A percentile compares a stretch with the other conserved stretches of the same genome.
Evolutionary conservation across 2,797 vertebrate species (phyloP).

Genomic region (Molothrus aeneus): DNA sequence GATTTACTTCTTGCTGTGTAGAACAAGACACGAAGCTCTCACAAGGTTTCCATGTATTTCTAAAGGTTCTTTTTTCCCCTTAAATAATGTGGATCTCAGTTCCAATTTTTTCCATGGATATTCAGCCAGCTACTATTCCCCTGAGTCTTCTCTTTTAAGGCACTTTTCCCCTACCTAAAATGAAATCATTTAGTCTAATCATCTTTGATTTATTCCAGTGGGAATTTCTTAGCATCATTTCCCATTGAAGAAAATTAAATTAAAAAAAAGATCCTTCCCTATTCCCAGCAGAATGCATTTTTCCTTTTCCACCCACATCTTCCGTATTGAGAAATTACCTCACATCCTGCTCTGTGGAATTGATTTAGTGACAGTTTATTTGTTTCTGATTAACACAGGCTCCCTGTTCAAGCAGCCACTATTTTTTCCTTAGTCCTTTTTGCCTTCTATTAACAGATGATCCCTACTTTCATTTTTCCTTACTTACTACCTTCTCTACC

Average conservation of each 20-base stretch:
- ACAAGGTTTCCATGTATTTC: background rate
- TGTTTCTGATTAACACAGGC: slow-evolving; percentile 6
- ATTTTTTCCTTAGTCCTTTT: background rate
- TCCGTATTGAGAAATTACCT: slow-evolving; percentile 31
- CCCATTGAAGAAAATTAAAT: slow-evolving; percentile 9
- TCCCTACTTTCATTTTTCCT: background rate
- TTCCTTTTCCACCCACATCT: slow-evolving; percentile 21
- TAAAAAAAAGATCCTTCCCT: background rate
- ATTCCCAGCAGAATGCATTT: background rate
- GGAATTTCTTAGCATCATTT: background rate
- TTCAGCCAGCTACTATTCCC: background rate
- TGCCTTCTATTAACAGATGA: background rate
- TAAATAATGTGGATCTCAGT: background rate
- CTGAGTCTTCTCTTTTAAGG: background rate
- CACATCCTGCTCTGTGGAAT: slow-evolving; percentile 10
- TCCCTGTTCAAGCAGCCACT: background rate
- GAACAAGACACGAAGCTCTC: background rate
- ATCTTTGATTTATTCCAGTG: slow-evolving; percentile 20
- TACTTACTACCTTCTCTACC: background rate
- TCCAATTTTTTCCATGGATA: background rate
- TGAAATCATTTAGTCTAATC: slow-evolving; percentile 3
- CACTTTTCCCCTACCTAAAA: background rate
- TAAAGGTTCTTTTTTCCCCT: background rate
- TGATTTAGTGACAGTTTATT: background rate
- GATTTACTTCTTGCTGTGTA: background rate